These are phyloP conservation scores for Trematocara zebra DNA, from an alignment of 2,113 vertebrate species.

Conservation along the genomic window DNA sequence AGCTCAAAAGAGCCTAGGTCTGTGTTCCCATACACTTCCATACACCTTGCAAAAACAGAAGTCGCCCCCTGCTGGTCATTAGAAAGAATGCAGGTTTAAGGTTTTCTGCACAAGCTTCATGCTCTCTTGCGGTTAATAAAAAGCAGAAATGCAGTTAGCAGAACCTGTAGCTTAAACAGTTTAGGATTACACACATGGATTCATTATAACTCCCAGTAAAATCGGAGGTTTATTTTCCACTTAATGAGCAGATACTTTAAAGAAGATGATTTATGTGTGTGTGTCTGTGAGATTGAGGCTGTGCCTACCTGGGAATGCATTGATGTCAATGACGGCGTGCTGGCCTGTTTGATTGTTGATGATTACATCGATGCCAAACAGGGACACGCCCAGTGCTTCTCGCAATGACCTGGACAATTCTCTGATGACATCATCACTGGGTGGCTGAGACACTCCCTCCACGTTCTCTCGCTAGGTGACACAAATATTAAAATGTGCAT, in stretches of 20 bases:
- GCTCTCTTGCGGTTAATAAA: background rate
- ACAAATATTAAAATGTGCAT: background rate
- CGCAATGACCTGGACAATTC: slow-evolving; percentile 85
- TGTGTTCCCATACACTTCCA: background rate
- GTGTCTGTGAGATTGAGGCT: background rate
- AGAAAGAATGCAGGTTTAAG: background rate
- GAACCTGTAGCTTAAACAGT: background rate
- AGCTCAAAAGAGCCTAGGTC: background rate
- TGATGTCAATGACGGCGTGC: slow-evolving; percentile 95
- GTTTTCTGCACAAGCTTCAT: background rate
- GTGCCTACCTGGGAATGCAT: slow-evolving; percentile 91
- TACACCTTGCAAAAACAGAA: background rate
- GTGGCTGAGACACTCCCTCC: slow-evolving; percentile 89
- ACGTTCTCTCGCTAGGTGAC: slow-evolving; percentile 86
- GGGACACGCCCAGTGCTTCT: slow-evolving; percentile 86
- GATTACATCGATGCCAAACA: slow-evolving; percentile 97
- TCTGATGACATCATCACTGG: slow-evolving; percentile 89
- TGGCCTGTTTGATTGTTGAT: slow-evolving; percentile 97
- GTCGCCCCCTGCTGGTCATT: background rate
- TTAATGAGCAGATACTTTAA: background rate
- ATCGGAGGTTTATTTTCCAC: background rate
- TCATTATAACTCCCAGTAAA: background rate
- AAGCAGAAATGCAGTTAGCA: background rate
- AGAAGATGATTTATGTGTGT: background rate
- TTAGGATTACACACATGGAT: background rate